Conservation (phyloP, 2,888 invertebrate genomes). For the Andricus quercusramuli region DNA sequence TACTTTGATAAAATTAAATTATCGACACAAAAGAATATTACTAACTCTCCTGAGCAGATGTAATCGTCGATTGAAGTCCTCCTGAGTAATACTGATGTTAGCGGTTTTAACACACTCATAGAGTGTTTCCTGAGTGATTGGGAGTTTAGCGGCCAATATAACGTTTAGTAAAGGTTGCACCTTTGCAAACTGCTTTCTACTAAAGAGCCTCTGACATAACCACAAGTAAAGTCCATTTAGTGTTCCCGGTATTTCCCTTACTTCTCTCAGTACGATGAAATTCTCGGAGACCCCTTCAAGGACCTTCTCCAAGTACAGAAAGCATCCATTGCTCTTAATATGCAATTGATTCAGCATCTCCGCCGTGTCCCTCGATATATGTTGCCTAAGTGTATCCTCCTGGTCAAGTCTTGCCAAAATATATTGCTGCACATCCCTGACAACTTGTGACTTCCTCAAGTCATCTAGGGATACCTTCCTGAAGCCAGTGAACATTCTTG, state of each 20-base stretch:
- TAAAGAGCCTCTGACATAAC: slow-evolving; percentile 95
- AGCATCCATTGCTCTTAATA: slow-evolving; percentile 97
- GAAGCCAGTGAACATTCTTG: slow-evolving; percentile 91
- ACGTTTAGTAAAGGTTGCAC: slow-evolving; percentile 91
- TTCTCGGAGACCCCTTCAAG: slow-evolving; percentile 95
- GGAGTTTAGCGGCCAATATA: slow-evolving; percentile 91
- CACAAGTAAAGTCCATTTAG: slow-evolving; percentile 96
- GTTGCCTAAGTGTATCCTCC: slow-evolving; percentile 92
- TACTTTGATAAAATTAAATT: too few relatives aligned
- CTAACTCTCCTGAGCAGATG: slow-evolving; percentile 84
- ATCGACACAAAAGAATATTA: not conserved
- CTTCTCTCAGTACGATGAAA: slow-evolving; percentile 94
- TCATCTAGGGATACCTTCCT: slow-evolving; percentile 96
- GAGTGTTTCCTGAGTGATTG: slow-evolving; percentile 90
- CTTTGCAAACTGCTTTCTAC: slow-evolving; percentile 92
- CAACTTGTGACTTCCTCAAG: slow-evolving; percentile 92
- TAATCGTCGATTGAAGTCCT: slow-evolving; percentile 90
- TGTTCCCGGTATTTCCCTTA: slow-evolving; percentile 95
- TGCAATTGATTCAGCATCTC: slow-evolving; percentile 96
- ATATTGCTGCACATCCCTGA: slow-evolving; percentile 97
- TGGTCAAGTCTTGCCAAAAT: slow-evolving; percentile 94
- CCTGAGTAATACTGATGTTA: slow-evolving; percentile 87
- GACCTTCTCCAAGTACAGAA: slow-evolving; percentile 91
- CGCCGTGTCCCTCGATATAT: slow-evolving; percentile 94
- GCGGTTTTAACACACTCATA: slow-evolving; percentile 90